These are phyloP conservation scores for silkworm (Bombyx mori) DNA, from an alignment of 1,140 invertebrate genomes.

Conservation along the genomic window DNA sequence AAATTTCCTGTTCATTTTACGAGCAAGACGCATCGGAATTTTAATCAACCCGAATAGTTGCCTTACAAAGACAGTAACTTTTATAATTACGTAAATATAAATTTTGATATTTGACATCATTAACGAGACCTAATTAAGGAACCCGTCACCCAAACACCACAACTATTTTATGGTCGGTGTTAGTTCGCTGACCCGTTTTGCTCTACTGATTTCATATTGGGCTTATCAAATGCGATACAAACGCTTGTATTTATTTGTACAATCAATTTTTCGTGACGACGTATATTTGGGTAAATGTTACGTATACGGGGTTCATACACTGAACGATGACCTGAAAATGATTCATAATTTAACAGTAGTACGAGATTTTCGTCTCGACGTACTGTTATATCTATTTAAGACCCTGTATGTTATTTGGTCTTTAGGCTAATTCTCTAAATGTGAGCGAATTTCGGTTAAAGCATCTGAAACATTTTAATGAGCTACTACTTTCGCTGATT, in stretches of 20 bases:
- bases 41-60: too few relatives aligned
- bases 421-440: constrained; percentile 11
- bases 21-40: too few relatives aligned
- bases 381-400: constrained; percentile 37
- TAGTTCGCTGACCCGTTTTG: constrained; percentile 41
- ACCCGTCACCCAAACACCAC: too few relatives aligned
- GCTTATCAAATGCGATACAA: constrained; percentile 41
- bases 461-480: too few relatives aligned
- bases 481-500: too few relatives aligned
- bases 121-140: too few relatives aligned
- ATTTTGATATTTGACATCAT: too few relatives aligned
- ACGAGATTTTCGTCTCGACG: constrained; percentile 24
- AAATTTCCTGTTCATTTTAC: too few relatives aligned
- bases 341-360: constrained; percentile 47
- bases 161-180: too few relatives aligned
- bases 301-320: constrained; percentile 26
- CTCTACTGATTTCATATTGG: constrained; percentile 31
- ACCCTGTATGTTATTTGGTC: constrained; percentile 26
- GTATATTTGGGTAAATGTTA: constrained; percentile 58
- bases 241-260: constrained; percentile 41
- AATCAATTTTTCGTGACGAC: constrained; percentile 50
- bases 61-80: too few relatives aligned
- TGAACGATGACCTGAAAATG: constrained; percentile 58
- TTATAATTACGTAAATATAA: too few relatives aligned
- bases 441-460: too few relatives aligned